These are phyloP conservation scores for Eucera pruinosa DNA, from an alignment of 2,888 invertebrate species.

Conservation along the genomic window DNA sequence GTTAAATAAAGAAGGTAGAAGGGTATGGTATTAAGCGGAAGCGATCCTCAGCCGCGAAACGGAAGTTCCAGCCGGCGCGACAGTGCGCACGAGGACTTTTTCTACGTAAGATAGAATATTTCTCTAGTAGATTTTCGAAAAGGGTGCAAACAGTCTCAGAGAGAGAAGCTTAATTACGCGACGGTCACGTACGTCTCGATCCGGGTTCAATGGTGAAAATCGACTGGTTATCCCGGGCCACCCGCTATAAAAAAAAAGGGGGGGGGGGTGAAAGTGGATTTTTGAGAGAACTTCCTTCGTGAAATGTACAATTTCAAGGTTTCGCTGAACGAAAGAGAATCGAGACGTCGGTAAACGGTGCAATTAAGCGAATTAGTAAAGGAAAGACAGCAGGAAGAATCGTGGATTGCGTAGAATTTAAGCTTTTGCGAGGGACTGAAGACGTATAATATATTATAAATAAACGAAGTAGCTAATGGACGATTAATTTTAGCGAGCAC, in stretches of 20 bases:
- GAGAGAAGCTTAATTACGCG: constrained; percentile 29
- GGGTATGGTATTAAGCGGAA: not conserved
- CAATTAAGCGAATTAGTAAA: constrained; percentile 18
- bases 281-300: too few relatives aligned
- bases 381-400: not conserved
- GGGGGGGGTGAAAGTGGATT: too few relatives aligned
- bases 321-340: too few relatives aligned
- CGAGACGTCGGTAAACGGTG: constrained; percentile 35
- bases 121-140: constrained; percentile 59
- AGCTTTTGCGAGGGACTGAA: constrained; percentile 52
- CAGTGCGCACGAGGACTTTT: constrained; percentile 75
- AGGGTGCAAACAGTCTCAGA: constrained; percentile 9
- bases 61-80: constrained; percentile 25
- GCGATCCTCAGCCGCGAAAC: constrained; percentile 19
- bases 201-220: constrained; percentile 10
- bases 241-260: constrained; percentile 29
- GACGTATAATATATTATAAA: not conserved
- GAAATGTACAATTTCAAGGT: too few relatives aligned
- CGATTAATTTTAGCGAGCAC: constrained; percentile 7
- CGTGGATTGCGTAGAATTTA: constrained; percentile 41
- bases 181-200: constrained; percentile 53
- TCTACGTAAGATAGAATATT: constrained; percentile 77
- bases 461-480: constrained; percentile 12
- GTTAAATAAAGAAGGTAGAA: too few relatives aligned
- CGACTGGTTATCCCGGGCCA: constrained; percentile 59